These are phyloP conservation scores for Harpalus rufipes DNA, from an alignment of 2,888 invertebrate genomes.

Conservation along the genomic window DNA sequence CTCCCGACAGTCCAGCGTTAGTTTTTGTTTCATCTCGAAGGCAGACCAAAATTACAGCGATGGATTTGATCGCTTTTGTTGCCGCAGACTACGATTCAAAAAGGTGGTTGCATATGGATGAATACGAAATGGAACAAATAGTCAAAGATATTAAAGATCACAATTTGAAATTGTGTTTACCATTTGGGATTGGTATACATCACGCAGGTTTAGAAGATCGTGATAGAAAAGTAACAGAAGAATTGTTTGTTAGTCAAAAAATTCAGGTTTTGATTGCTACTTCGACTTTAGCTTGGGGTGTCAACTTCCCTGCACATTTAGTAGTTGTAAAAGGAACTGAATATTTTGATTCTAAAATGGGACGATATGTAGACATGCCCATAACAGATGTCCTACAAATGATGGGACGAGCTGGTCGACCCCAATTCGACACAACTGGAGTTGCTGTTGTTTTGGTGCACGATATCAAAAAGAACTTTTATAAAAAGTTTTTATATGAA, in stretches of 20 bases:
- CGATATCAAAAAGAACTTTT: slow-evolving; percentile 98
- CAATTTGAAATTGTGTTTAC: slow-evolving; percentile 94
- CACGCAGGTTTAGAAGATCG: slow-evolving; percentile 97
- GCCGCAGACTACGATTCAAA: slow-evolving; percentile 96
- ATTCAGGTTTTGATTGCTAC: slow-evolving; percentile 96
- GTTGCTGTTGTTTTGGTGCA: slow-evolving; percentile 94
- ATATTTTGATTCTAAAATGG: slow-evolving; percentile 97
- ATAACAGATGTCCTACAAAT: slow-evolving; percentile 99
- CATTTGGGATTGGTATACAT: slow-evolving; percentile 99
- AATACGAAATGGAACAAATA: slow-evolving; percentile 90
- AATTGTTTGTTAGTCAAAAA: slow-evolving; percentile 95
- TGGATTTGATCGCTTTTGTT: slow-evolving; percentile 94
- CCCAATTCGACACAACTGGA: slow-evolving; percentile 96
- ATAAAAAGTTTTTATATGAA: slow-evolving; percentile 99
- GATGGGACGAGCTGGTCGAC: slow-evolving; percentile 99
- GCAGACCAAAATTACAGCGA: slow-evolving; percentile 97
- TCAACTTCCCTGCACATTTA: slow-evolving; percentile 98
- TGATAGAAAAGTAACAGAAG: slow-evolving; percentile 94
- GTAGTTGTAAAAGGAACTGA: slow-evolving; percentile 99
- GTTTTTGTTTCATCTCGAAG: slow-evolving; percentile 97
- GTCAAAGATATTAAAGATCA: slow-evolving; percentile 87
- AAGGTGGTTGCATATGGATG: slow-evolving; percentile 94
- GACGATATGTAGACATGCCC: slow-evolving; percentile 99
- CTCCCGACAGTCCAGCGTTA: slow-evolving; percentile 93
- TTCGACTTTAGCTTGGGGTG: slow-evolving; percentile 99